These are phyloP conservation scores for Myocastor coypus DNA, from an alignment of 2,113 vertebrate genomes.

Conservation along the genomic window DNA sequence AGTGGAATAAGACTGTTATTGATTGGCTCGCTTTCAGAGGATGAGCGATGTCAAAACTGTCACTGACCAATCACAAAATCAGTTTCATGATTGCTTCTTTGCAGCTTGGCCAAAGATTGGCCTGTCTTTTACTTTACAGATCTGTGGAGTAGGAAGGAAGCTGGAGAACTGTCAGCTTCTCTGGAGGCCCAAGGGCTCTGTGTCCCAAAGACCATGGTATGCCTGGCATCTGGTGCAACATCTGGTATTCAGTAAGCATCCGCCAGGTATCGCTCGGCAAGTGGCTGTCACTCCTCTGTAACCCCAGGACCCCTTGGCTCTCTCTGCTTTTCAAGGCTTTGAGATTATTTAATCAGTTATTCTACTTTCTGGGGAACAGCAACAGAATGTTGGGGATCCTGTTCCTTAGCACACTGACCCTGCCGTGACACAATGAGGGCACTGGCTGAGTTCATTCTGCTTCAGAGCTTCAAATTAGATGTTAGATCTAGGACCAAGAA, in stretches of 20 bases:
- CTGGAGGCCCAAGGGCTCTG: neutral
- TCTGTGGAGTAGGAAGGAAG: neutral
- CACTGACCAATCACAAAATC: neutral
- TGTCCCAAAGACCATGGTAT: rapidly evolving
- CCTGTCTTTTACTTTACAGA: neutral
- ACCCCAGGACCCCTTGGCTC: neutral
- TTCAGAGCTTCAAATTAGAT: neutral
- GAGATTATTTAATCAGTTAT: neutral
- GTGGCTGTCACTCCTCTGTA: neutral
- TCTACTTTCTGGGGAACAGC: neutral
- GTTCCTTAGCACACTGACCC: neutral
- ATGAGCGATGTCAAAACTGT: neutral
- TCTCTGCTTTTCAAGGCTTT: neutral
- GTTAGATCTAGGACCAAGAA: neutral
- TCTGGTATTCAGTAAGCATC: neutral
- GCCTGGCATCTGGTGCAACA: too few relatives aligned
- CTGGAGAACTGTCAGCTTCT: neutral
- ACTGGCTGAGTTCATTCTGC: neutral
- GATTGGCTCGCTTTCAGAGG: neutral
- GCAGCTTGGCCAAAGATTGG: neutral
- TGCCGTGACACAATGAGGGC: neutral
- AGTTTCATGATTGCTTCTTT: neutral
- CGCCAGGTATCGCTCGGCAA: rapidly evolving
- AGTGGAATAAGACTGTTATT: neutral
- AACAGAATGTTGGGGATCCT: neutral